Evolutionary conservation across 1,140 invertebrate genomes (phyloP).

Genomic region (Harpegnathos saltator): DNA sequence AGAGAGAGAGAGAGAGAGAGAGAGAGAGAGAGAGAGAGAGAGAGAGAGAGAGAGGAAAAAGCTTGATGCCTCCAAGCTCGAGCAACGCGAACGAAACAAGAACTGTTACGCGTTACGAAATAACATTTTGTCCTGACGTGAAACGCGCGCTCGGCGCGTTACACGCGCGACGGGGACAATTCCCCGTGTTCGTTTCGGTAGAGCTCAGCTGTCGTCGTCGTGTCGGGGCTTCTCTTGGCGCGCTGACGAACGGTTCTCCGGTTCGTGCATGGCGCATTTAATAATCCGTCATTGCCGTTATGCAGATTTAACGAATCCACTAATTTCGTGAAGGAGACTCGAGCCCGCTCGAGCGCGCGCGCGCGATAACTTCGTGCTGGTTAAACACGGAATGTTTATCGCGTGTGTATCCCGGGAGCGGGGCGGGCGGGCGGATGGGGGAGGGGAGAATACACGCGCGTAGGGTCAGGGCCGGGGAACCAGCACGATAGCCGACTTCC

Average conservation of each 20-base stretch:
- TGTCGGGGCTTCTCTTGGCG: neutral
- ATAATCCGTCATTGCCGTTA: neutral
- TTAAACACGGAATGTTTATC: slow-evolving; percentile 47
- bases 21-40: no score
- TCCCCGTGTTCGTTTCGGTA: no score
- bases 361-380: slow-evolving; percentile 27
- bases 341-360: neutral
- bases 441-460: slow-evolving; percentile 34
- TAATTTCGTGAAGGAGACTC: slow-evolving; percentile 18
- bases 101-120: no score
- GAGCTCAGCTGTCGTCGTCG: neutral
- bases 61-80: no score
- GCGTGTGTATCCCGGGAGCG: neutral
- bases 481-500: slow-evolving; percentile 72
- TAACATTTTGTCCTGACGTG: no score
- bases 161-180: no score
- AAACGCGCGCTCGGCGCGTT: no score
- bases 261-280: neutral
- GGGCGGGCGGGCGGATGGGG: no score
- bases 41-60: no score
- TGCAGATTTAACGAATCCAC: neutral
- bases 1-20: no score
- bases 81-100: no score
- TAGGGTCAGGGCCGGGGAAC: slow-evolving; percentile 71
- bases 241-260: neutral